A percentile compares a stretch with the other conserved stretches of the same genome.
phyloP scores from a whole-genome alignment of 2,888 invertebrate species.

The Parasteatoda lunata region DNA sequence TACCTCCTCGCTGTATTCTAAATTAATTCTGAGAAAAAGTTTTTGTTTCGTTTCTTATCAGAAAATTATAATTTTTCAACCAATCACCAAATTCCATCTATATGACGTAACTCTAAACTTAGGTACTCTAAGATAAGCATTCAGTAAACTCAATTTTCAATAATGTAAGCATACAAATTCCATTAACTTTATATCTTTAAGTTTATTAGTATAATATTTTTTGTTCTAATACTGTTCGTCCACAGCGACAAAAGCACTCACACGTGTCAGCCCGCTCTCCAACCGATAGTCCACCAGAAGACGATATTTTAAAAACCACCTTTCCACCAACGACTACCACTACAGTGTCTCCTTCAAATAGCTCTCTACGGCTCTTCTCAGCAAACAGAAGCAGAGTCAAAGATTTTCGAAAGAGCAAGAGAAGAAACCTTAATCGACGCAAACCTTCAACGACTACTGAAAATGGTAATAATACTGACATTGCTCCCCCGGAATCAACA shows the following conservation, averaged over 20 bases:
- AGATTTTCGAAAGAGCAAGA: slow-evolving; percentile 46
- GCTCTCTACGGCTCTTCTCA: slow-evolving; percentile 38
- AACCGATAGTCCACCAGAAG: slow-evolving; percentile 15
- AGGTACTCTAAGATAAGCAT: too few species aligned
- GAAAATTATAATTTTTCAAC: too few species aligned
- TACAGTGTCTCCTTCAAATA: background rate
- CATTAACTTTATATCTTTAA: too few species aligned
- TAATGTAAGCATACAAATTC: too few species aligned
- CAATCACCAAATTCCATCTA: too few species aligned
- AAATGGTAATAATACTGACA: background rate
- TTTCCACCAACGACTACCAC: background rate
- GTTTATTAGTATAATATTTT: too few species aligned
- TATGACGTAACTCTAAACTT: too few species aligned
- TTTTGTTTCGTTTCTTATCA: too few species aligned
- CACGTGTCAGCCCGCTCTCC: slow-evolving; percentile 45
- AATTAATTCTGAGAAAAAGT: too few species aligned
- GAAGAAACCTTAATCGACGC: slow-evolving; percentile 28
- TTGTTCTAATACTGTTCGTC: background rate
- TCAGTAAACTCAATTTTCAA: too few species aligned
- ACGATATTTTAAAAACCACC: background rate
- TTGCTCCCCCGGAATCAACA: background rate
- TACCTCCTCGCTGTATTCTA: too few species aligned
- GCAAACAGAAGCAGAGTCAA: slow-evolving; percentile 44
- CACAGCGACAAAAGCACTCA: slow-evolving; percentile 4
- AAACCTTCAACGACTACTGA: background rate